phyloP scores from a whole-genome alignment of 2,888 invertebrate species.

The Caradrina clavipalpis region DNA sequence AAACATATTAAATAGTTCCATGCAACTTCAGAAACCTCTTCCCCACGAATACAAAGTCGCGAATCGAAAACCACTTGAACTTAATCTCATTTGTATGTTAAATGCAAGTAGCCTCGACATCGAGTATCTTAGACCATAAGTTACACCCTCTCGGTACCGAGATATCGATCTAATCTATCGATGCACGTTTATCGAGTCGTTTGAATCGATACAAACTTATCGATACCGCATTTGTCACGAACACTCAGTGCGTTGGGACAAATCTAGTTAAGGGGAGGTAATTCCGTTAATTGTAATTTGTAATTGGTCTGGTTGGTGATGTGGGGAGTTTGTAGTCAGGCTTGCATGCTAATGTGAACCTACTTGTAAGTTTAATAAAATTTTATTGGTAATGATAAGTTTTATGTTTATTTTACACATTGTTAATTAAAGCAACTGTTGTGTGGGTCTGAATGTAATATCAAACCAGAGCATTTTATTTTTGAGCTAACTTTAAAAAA shows the following conservation, averaged over 20 bases:
- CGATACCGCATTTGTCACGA: conserved; percentile 88
- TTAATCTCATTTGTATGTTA: conserved; percentile 68
- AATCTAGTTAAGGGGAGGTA: conserved; percentile 63
- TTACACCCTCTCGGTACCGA: conserved; percentile 73
- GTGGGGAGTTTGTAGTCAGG: not conserved
- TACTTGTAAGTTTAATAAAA: not conserved
- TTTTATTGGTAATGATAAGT: not conserved
- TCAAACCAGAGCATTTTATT: too few relatives aligned
- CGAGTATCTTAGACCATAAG: conserved; percentile 75
- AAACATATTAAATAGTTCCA: too few relatives aligned
- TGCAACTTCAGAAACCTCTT: not conserved
- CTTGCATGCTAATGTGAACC: conserved; percentile 8
- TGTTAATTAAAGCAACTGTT: too few relatives aligned
- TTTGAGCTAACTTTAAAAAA: too few relatives aligned
- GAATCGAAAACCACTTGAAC: conserved; percentile 28
- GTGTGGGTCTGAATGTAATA: too few relatives aligned
- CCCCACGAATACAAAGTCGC: conserved; percentile 3
- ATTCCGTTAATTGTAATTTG: conserved; percentile 51
- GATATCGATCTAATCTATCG: conserved; percentile 88
- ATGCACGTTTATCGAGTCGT: conserved; percentile 84
- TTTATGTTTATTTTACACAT: not conserved
- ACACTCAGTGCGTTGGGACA: conserved; percentile 66
- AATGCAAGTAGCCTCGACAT: conserved; percentile 58
- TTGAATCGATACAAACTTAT: conserved; percentile 82
- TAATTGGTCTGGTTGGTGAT: conserved; percentile 28